Evolutionary conservation across 64 coral and sea anemone genomes (phyloP), one percentile per base, ranked within the genome.

Genomic region (Stichodactyla helianthus): DNA sequence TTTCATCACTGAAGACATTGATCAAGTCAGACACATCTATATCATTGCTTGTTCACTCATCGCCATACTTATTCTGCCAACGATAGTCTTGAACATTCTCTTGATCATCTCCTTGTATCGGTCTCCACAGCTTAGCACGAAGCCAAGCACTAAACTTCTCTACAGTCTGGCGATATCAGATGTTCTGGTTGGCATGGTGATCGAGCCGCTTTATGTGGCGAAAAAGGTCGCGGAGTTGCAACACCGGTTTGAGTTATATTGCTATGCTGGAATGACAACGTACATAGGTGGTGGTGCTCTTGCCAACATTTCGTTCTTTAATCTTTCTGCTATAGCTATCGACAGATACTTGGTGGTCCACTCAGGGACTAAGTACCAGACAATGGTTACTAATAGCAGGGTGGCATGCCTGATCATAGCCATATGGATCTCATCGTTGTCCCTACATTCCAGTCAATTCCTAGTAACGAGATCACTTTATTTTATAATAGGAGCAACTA

Each of bases 301-400:
- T 16, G 79, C 53, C n/a, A 62, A 17, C 18, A 54, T 89, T 28
- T 82, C 87, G 0, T 62, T 81, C 15, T 68, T 82, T 50, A 89
- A 76, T 2, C 51, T 89, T 11, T 82, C 54, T 27, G 87, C 86
- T 17, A 89, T 89, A 20, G 77, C 67, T 10, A 55, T 89, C 22
- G 87, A 89, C 53, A 76, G 87, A 54, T 89, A 78, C 56, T 55
- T 89, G 13, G 53, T 53, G 54, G 79, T 89, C 59, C 87, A 89
- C 53, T 56, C 59, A 59, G 59, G 58, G n/a, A 23, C 27, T 6
- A 82, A 53, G 22, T 89, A 89, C 65, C 87, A 77, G 11, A 82
- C 52, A 82, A 31, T 89, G 12, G 87, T 89, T 27, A 89, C 87
- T 22, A 71, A 71, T 71, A 71, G 7, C 19, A 71, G 67, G 54